Evolutionary conservation across 2,797 vertebrate species (phyloP), one percentile per base, ranked within the genome.

Genomic region (Cygnus olor): DNA sequence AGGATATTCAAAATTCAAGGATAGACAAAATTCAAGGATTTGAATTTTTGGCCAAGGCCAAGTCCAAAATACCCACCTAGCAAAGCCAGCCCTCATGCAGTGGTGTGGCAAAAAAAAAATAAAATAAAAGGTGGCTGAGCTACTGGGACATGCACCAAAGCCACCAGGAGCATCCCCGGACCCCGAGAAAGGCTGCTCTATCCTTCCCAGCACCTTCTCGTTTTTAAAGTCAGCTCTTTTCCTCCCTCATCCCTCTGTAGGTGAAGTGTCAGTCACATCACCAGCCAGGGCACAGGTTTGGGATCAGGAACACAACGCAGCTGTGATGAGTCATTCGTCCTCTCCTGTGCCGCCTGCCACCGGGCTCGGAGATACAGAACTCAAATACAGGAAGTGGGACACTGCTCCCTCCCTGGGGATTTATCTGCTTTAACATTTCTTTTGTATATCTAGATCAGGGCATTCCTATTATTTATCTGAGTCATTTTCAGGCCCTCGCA

Each of bases 251-350:
- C 22, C 7, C 10, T 69, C 60, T 88, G 21, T 15, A 71, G 63
- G 54, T 79, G 51, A 82, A 44, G 6, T 22, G 34, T 36, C 70
- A n/a, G 11, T 47, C 65, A 93, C 27, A n/a, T 42, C n/a, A 24
- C 49, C 0, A 66, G 27, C 51, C n/a, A 40, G 25, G 42, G 45
- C 21, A n/a, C 38, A 56, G 20, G 58, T 86, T 76, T 0, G 0
- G 72, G 69, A 77, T 66, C 66, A 90, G 45, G 34, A 11, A 30
- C 0, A 0, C 81, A 87, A 77, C 22, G 71, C 53, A 30, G n/a
- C 15, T 74, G 15, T 65, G 83, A 32, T 95, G 91, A 96, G 47
- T 96, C 95, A 96, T 57, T 76, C 18, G 58, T 51, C 66, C 80
- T 88, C 76, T 76, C 45, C 49, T 0, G 0, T 32, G 27, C 76